Percentiles rank a stretch among this genome's conserved stretches.
Conservation (phyloP, 1,140 invertebrate genomes). For the Musca domestica region DNA sequence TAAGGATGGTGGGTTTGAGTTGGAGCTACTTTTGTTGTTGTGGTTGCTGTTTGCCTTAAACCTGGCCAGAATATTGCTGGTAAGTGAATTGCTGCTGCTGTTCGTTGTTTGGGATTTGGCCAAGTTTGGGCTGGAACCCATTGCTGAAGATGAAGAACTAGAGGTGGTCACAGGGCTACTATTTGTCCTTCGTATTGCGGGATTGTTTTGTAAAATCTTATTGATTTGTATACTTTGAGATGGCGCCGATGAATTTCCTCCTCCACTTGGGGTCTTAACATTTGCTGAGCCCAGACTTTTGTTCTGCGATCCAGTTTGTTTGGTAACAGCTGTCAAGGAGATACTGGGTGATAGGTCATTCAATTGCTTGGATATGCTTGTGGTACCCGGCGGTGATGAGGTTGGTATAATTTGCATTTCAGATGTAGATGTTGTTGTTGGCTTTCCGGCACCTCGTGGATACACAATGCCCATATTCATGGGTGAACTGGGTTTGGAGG, state of each 20-base stretch:
- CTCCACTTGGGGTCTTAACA: neutral
- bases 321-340: constrained; percentile 33
- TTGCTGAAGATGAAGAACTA: neutral
- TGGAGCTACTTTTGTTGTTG: neutral
- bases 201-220: constrained; percentile 1
- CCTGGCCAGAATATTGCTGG: neutral
- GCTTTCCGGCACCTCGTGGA: neutral
- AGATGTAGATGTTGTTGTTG: neutral
- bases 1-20: constrained; percentile 4
- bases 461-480: constrained; percentile 23
- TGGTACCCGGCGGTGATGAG: constrained; percentile 36
- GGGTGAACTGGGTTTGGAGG: constrained; percentile 5
- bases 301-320: neutral
- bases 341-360: constrained; percentile 40
- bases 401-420: constrained; percentile 44
- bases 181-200: neutral
- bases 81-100: no score
- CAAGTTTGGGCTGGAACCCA: no score
- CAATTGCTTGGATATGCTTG: constrained; percentile 38
- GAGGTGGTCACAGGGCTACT: neutral
- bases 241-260: neutral
- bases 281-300: neutral
- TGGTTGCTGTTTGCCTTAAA: neutral
- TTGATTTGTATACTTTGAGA: neutral
- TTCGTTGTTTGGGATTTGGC: no score